Evolutionary conservation across 2,113 vertebrate genomes (phyloP).

Genomic region (Panthera uncia): DNA sequence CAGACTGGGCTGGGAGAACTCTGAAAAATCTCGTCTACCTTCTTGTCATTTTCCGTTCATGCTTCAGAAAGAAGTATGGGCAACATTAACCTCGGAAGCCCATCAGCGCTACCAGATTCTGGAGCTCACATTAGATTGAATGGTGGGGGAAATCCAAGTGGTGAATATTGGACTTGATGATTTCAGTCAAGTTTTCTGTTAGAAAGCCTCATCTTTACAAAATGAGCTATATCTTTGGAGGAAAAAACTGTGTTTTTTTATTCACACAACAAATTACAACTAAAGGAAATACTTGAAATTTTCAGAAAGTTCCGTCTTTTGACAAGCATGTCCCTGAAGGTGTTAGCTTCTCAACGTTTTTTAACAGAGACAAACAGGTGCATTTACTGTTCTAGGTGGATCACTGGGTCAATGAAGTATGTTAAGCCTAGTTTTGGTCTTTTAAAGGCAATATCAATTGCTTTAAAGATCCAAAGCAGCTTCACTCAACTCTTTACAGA

Average conservation of each 20-base stretch:
- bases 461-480: constrained; percentile 28
- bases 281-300: constrained; percentile 15
- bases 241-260: not conserved
- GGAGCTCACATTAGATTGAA: not conserved
- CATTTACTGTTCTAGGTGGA: not conserved
- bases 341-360: not conserved
- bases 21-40: not conserved
- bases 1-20: not conserved
- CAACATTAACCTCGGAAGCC: not conserved
- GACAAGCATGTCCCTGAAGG: not conserved
- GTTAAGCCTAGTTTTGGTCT: not conserved
- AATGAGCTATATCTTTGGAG: not conserved
- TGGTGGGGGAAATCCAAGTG: not conserved
- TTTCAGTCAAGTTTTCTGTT: not conserved
- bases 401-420: not conserved
- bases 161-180: constrained; percentile 28
- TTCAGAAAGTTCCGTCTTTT: not conserved
- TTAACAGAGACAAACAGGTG: not conserved
- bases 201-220: not conserved
- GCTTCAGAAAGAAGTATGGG: not conserved
- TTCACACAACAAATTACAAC: not conserved
- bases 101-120: constrained; percentile 33
- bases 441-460: not conserved
- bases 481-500: not conserved
- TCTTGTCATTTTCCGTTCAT: not conserved